Conservation (phyloP, 2,888 invertebrate genomes). For the Rotaria sp. region DNA sequence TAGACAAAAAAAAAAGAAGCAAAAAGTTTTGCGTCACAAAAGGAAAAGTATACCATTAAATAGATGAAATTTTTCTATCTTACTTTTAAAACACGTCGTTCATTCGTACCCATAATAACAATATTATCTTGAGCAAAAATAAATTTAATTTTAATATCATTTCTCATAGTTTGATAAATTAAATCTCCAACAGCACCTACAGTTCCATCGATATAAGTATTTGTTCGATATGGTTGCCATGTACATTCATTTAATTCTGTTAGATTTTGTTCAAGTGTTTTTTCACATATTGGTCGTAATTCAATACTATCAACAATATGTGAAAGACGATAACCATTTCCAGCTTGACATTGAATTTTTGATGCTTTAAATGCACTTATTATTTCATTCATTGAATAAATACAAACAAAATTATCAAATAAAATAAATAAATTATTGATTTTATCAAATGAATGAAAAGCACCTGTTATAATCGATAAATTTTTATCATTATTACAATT, state of each 20-base stretch:
- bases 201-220: not conserved
- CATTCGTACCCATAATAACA: not conserved
- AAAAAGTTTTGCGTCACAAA: no score
- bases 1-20: no score
- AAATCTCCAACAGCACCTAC: not conserved
- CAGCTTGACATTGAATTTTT: not conserved
- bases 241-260: constrained; percentile 15
- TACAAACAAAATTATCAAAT: not conserved
- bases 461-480: not conserved
- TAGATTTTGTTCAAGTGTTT: not conserved
- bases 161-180: not conserved
- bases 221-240: constrained; percentile 7
- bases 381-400: constrained; percentile 15
- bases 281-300: not conserved
- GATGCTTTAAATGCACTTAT: not conserved
- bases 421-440: not conserved
- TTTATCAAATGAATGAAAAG: not conserved
- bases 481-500: not conserved
- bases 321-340: constrained; percentile 5
- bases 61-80: no score
- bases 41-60: no score
- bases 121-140: constrained; percentile 7
- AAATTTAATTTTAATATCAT: not conserved
- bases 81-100: not conserved
- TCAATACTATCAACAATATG: not conserved